Conservation (phyloP, 2,797 vertebrate genomes). For the Nyctibius grandis region DNA sequence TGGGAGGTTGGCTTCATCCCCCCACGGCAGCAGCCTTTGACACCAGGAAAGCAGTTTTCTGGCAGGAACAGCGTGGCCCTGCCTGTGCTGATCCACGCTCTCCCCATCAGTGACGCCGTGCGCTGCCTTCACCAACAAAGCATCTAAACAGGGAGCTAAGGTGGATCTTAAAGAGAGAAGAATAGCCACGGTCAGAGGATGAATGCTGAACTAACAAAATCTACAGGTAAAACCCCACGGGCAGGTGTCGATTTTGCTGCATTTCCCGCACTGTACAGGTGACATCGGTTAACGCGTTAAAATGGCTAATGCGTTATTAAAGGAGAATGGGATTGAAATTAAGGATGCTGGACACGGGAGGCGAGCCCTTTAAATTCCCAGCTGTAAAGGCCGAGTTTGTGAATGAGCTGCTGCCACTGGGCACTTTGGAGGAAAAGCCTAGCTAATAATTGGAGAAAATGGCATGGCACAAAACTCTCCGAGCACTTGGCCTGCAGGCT, state of each 20-base stretch:
- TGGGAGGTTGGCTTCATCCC: neutral
- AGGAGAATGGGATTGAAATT: neutral
- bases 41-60: neutral
- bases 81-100: rapidly evolving
- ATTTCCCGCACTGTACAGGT: neutral
- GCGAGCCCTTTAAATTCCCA: neutral
- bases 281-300: neutral
- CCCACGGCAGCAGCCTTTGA: neutral
- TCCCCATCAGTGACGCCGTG: rapidly evolving
- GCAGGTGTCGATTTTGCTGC: neutral
- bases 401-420: neutral
- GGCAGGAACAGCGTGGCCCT: neutral
- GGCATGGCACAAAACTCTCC: neutral
- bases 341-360: neutral
- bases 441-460: neutral
- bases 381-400: neutral
- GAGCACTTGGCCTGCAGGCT: neutral
- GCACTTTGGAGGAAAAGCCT: neutral
- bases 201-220: neutral
- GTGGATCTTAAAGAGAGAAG: neutral
- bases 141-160: neutral
- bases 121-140: neutral
- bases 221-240: rapidly evolving
- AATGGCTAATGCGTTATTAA: neutral
- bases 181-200: neutral